A percentile compares a stretch with the other conserved stretches of the same genome.
phyloP scores from a whole-genome alignment of 2,888 invertebrate genomes.

The Agrochola circellaris region DNA sequence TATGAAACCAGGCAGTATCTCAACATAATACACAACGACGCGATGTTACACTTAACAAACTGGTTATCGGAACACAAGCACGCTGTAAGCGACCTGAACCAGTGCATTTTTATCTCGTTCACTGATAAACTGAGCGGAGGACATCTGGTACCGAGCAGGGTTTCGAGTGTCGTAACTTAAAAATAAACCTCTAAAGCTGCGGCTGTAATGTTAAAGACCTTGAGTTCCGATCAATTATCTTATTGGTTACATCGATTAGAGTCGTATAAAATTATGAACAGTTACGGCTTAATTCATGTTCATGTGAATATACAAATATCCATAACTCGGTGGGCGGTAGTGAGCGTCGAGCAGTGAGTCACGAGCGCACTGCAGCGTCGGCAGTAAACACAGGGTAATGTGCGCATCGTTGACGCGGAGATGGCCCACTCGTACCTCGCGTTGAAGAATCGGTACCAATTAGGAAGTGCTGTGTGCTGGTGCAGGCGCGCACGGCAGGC shows the following conservation, averaged over 20 bases:
- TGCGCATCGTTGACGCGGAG: slow-evolving; percentile 64
- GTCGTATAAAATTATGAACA: slow-evolving; percentile 70
- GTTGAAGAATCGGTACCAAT: slow-evolving; percentile 76
- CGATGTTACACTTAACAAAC: slow-evolving; percentile 64
- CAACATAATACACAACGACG: slow-evolving; percentile 54
- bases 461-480: slow-evolving; percentile 72
- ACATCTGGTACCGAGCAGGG: slow-evolving; percentile 80
- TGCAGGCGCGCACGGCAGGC: slow-evolving; percentile 51
- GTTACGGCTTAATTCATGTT: slow-evolving; percentile 72
- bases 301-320: slow-evolving; percentile 67
- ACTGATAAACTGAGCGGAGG: slow-evolving; percentile 77
- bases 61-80: slow-evolving; percentile 76
- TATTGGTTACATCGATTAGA: slow-evolving; percentile 72
- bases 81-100: slow-evolving; percentile 70
- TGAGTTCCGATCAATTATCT: slow-evolving; percentile 72
- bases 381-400: slow-evolving; percentile 62
- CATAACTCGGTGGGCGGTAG: slow-evolving; percentile 62
- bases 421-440: slow-evolving; percentile 62
- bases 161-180: slow-evolving; percentile 80
- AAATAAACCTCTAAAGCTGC: slow-evolving; percentile 67
- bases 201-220: slow-evolving; percentile 62
- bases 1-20: slow-evolving; percentile 65
- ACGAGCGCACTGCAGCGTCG: slow-evolving; percentile 54
- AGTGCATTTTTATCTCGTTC: slow-evolving; percentile 81
- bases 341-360: slow-evolving; percentile 67